These are phyloP conservation scores for Megaustenia siamemsis DNA, from an alignment of 2,888 invertebrate genomes.

Conservation along the genomic window DNA sequence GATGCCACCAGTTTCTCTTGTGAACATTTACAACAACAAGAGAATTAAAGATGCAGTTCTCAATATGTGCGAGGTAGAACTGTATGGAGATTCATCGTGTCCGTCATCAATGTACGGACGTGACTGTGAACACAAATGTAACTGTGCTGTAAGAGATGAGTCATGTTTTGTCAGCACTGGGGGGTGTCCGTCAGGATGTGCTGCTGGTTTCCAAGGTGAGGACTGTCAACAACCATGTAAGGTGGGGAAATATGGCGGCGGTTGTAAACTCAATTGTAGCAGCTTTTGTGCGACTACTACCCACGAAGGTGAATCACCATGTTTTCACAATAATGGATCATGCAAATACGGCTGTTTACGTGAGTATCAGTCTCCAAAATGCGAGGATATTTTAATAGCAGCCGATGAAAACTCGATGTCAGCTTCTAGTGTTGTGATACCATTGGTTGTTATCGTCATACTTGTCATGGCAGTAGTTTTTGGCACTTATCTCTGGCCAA, in stretches of 20 bases:
- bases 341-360: background rate
- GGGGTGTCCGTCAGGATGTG: conserved; percentile 23
- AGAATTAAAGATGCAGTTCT: background rate
- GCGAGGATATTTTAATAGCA: background rate
- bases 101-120: background rate
- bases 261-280: conserved; percentile 9
- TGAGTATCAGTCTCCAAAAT: background rate
- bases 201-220: conserved; percentile 3
- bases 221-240: background rate
- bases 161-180: conserved; percentile 29
- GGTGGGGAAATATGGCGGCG: background rate
- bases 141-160: conserved; percentile 13
- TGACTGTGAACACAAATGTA: conserved; percentile 26
- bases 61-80: background rate
- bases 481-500: background rate
- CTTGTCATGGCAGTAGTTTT: background rate
- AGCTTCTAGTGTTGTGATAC: background rate
- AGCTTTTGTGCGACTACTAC: background rate
- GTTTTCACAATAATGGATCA: background rate
- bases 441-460: background rate
- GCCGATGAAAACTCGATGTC: background rate
- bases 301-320: background rate
- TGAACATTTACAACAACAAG: background rate
- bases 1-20: background rate
- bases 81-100: conserved; percentile 14